phyloP scores from a whole-genome alignment of 2,888 invertebrate genomes.

The Dilophus febrilis region DNA sequence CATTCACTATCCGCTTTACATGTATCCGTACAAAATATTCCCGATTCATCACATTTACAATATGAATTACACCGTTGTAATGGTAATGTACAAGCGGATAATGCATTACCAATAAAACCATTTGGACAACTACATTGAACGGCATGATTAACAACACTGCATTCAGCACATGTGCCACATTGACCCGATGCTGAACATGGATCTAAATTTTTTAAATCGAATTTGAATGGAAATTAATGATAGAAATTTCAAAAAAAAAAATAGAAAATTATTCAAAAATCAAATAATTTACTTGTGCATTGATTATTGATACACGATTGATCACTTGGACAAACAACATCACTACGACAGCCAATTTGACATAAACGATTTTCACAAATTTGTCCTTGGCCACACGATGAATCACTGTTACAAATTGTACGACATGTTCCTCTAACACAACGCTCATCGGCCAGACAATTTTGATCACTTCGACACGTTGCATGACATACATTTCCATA shows the following conservation, averaged over 20 bases:
- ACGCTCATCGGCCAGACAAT: slow-evolving; percentile 71
- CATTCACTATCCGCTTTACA: slow-evolving; percentile 54
- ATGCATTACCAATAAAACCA: slow-evolving; percentile 66
- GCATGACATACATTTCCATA: slow-evolving; percentile 62
- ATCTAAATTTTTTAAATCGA: no score
- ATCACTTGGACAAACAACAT: slow-evolving; percentile 54
- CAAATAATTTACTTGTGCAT: slow-evolving; percentile 49
- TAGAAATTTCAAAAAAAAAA: slow-evolving; percentile 1
- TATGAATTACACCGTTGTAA: slow-evolving; percentile 53
- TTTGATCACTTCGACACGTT: slow-evolving; percentile 61
- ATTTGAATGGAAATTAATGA: no score
- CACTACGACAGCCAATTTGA: slow-evolving; percentile 71
- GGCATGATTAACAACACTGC: slow-evolving; percentile 66
- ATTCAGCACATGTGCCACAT: slow-evolving; percentile 72
- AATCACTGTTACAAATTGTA: slow-evolving; percentile 64
- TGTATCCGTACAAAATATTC: slow-evolving; percentile 50
- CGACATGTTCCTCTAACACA: slow-evolving; percentile 72
- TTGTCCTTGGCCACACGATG: slow-evolving; percentile 60
- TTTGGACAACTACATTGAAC: slow-evolving; percentile 73
- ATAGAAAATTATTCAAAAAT: slow-evolving; percentile 2
- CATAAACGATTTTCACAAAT: slow-evolving; percentile 79
- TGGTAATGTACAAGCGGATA: slow-evolving; percentile 57
- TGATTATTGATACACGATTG: slow-evolving; percentile 69
- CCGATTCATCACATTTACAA: slow-evolving; percentile 66
- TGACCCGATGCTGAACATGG: slow-evolving; percentile 57